Evolutionary conservation across 2,113 vertebrate genomes (phyloP), one percentile per base, ranked within the genome.

Genomic region (Forbesichthys agassizii): DNA sequence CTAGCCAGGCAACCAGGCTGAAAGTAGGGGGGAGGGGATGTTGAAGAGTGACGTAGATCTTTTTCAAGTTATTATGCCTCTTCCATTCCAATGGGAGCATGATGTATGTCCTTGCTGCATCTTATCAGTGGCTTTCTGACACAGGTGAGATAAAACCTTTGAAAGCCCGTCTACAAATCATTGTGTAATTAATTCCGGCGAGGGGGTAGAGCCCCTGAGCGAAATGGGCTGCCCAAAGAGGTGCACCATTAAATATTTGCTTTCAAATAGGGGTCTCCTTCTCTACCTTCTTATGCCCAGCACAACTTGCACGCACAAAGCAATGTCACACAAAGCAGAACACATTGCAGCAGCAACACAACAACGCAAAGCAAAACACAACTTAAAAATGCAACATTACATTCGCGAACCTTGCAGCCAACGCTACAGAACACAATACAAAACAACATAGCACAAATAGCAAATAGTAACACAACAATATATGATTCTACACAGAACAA

Each of bases 231-330:
- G 65, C 63, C 59, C 20, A 57, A 76, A 84, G 79, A 75, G n/a
- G 18, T 76, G 75, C 76, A 77, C 64, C 53, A 58, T 77, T 65
- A 62, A 79, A 74, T 66, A 51, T 61, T 62, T 64, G 7, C 72
- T 73, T 79, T 60, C n/a, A n/a, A n/a, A n/a, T n/a, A 90, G 87
- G 88, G 90, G 90, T 90, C 84, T 88, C 77, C 80, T 79, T 75
- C 78, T 77, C 70, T 68, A 36, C 64, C 72, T 77, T 62, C 16
- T 77, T 74, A 70, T 79, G 66, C 76, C 77, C 70, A 80, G 71
- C 76, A 73, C 73, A 80, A 84, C 85, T 81, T 69, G 75, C 79
- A 64, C 36, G 62, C 71, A 64, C 78, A 83, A 73, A 71, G 79
- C 75, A 79, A 74, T 65, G 68, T 62, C 20, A 62, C 66, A 75